Evolutionary conservation across 2,888 invertebrate genomes (phyloP).

Genomic region (Nomada ruficornis): DNA sequence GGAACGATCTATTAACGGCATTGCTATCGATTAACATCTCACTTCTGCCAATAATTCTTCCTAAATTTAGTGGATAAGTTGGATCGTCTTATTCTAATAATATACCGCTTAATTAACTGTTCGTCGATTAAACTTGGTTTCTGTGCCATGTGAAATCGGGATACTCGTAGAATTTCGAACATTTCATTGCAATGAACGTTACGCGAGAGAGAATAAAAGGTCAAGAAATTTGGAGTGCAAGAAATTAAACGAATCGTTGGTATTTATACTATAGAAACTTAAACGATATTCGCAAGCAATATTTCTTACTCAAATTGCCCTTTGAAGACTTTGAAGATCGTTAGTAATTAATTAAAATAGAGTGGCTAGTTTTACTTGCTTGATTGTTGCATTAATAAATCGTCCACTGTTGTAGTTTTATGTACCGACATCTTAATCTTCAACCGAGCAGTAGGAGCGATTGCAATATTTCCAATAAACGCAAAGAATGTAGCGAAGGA

Average conservation of each 20-base stretch:
- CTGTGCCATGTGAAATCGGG: not conserved
- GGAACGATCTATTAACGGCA: constrained; percentile 39
- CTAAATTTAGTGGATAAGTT: constrained; percentile 29
- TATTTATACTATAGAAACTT: too few relatives aligned
- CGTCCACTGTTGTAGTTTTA: not conserved
- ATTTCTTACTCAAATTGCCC: too few relatives aligned
- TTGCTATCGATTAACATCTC: constrained; percentile 56
- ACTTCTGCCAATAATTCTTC: constrained; percentile 35
- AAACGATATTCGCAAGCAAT: too few relatives aligned
- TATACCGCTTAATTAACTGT: not conserved
- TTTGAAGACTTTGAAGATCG: too few relatives aligned
- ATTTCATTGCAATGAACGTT: too few relatives aligned
- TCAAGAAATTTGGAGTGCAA: too few relatives aligned
- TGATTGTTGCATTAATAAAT: too few relatives aligned
- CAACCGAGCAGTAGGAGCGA: not conserved
- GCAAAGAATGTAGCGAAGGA: not conserved
- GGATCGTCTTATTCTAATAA: not conserved
- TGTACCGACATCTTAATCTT: not conserved
- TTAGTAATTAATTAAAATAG: too few relatives aligned
- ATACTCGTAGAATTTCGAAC: too few relatives aligned
- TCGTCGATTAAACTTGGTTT: not conserved
- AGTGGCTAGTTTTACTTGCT: too few relatives aligned
- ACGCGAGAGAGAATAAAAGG: too few relatives aligned
- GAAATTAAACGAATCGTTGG: too few relatives aligned
- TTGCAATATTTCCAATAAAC: not conserved